Base-by-base conservation (phyloP, 2,797 vertebrate species). In the Eurystomus glaucurus region DNA sequence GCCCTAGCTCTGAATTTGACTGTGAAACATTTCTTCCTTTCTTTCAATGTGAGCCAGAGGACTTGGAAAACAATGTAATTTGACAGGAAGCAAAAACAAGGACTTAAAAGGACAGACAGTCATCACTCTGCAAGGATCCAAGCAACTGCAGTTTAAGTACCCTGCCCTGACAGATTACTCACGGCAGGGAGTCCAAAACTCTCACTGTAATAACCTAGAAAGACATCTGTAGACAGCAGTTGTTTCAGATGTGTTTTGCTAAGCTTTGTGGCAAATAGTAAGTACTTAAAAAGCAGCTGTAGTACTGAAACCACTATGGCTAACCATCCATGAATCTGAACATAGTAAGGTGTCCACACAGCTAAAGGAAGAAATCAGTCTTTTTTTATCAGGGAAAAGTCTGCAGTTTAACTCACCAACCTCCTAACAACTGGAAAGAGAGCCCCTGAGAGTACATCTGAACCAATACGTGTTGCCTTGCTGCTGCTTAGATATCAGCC, bases 81-180 rank as follows among this genome's bases (percentile, higher is more conserved):
- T 93, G 85, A 64, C 85, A 89, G 77, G 78, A 76, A 87, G 55
- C 70, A 83, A 94, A 89, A 87, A 45, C 62, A 79, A 83, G 41
- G 55, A 64, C 5, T 14, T 76, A 10, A 35, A 88, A 43, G 61
- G 54, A 70, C 6, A 75, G 92, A 39, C 61, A 43, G 45, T 66
- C 61, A 55, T 90, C 70, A 41, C 62, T 28, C 85, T 87, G 80
- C 61, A 90, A 88, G 41, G 52, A 90, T 57, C 61, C 43, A 72
- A 75, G 52, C 41, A 89, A 85, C 55, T 52, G 48, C 55, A 94
- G 14, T 88, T 96, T 76, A 82, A 90, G 60, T 90, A 85, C 84
- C 83, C 25, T 94, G 46, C 66, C 8, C 58, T 76, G 66, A 81
- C 5, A 3, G 57, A 48, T 80, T 72, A 86, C 74, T 77, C 41